These are phyloP conservation scores for Polia nebulosa DNA, from an alignment of 2,888 invertebrate species.

Conservation along the genomic window DNA sequence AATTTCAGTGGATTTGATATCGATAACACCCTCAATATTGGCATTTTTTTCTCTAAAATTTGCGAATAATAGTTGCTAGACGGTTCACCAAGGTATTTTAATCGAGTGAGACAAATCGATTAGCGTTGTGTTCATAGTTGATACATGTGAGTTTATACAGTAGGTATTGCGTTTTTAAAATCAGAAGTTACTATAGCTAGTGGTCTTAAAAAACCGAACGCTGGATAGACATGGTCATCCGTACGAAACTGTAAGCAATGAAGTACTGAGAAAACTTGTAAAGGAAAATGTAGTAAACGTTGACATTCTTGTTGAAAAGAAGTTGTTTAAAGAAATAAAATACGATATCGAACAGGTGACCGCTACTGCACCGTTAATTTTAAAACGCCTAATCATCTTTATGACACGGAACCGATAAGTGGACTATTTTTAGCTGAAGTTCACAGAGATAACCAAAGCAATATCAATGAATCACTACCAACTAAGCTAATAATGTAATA, in stretches of 20 bases:
- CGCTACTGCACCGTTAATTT: conserved; percentile 18
- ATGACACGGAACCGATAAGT: conserved; percentile 37
- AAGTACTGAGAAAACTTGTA: neutral
- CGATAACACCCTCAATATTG: neutral
- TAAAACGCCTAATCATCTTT: conserved; percentile 25
- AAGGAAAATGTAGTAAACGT: neutral
- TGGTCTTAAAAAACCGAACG: neutral
- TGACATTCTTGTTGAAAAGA: neutral
- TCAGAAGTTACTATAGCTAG: neutral
- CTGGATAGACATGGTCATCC: neutral
- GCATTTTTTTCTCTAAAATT: conserved; percentile 11
- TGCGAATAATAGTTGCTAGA: conserved; percentile 23
- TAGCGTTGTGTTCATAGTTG: conserved; percentile 26
- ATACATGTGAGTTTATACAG: conserved; percentile 7
- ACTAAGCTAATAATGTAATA: conserved; percentile 31
- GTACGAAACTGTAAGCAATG: neutral
- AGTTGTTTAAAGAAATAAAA: neutral
- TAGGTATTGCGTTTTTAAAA: conserved; percentile 4
- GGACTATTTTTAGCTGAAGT: conserved; percentile 43
- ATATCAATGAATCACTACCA: conserved; percentile 41
- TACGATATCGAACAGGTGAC: conserved; percentile 2
- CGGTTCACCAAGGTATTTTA: conserved; percentile 37
- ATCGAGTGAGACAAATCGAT: conserved; percentile 49
- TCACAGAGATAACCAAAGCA: conserved; percentile 36
- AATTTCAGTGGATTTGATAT: neutral